These are phyloP conservation scores for Leptinotarsa haldemani DNA, from an alignment of 2,888 invertebrate species.

Conservation along the genomic window DNA sequence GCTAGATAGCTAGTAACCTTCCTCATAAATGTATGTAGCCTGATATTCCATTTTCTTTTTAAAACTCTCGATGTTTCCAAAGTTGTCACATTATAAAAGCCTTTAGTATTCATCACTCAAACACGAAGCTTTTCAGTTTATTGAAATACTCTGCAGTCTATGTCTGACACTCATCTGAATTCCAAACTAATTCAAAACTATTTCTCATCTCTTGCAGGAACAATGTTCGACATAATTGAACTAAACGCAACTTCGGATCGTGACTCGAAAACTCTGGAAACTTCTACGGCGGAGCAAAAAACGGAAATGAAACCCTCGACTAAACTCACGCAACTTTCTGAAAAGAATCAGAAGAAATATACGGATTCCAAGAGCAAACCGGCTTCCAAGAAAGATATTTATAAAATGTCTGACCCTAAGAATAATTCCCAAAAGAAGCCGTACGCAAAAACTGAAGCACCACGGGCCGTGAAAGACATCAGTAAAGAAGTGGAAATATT, in stretches of 20 bases:
- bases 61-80: neutral
- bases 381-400: slow-evolving; percentile 49
- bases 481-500: slow-evolving; percentile 62
- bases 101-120: neutral
- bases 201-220: slow-evolving; percentile 52
- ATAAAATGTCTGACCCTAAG: slow-evolving; percentile 50
- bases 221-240: slow-evolving; percentile 64
- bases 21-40: no score
- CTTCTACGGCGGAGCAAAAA: slow-evolving; percentile 35
- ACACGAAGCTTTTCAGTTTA: slow-evolving; percentile 7
- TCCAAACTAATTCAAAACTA: slow-evolving; percentile 24
- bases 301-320: slow-evolving; percentile 34
- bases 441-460: slow-evolving; percentile 14
- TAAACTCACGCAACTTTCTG: slow-evolving; percentile 31
- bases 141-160: neutral
- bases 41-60: neutral
- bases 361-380: slow-evolving; percentile 49
- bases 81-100: neutral
- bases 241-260: slow-evolving; percentile 61
- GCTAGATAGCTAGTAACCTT: no score
- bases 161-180: slow-evolving; percentile 22
- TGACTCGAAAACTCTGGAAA: slow-evolving; percentile 43
- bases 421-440: slow-evolving; percentile 34
- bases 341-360: slow-evolving; percentile 30
- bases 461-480: slow-evolving; percentile 49